phyloP scores from a whole-genome alignment of 2,888 invertebrate species.

The Zhuqinia jingwanae region DNA sequence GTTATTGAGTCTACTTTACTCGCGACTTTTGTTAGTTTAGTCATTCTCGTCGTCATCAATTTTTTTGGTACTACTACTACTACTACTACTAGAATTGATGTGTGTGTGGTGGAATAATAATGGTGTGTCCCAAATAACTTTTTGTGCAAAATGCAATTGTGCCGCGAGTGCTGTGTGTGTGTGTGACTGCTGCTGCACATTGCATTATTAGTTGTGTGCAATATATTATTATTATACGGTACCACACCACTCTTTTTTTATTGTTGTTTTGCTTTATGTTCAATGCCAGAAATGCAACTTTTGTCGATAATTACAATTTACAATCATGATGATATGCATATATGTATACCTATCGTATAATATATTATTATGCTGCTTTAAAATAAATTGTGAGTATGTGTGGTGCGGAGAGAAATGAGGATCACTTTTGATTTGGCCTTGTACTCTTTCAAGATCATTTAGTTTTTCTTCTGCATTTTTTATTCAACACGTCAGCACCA shows the following conservation, averaged over 20 bases:
- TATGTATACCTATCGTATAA: too few species aligned
- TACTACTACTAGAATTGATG: too few species aligned
- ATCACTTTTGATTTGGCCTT: conserved; percentile 37
- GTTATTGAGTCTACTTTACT: background rate
- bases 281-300: conserved; percentile 58
- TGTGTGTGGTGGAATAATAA: too few species aligned
- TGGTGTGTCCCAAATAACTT: conserved; percentile 31
- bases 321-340: background rate
- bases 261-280: background rate
- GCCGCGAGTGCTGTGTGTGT: background rate
- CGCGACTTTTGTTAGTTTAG: background rate
- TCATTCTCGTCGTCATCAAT: too few species aligned
- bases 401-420: background rate
- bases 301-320: conserved; percentile 47
- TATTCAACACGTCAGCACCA: background rate
- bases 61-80: too few species aligned
- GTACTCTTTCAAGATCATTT: conserved; percentile 66
- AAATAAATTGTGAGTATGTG: background rate
- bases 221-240: background rate
- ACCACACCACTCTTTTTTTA: background rate
- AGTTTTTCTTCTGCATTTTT: conserved; percentile 19
- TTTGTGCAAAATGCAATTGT: conserved; percentile 18
- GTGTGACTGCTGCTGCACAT: conserved; percentile 12
- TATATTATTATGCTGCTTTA: background rate
- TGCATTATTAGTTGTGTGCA: too few species aligned